phyloP scores from a whole-genome alignment of 2,888 invertebrate species.

The Pristionchus japonicus region DNA sequence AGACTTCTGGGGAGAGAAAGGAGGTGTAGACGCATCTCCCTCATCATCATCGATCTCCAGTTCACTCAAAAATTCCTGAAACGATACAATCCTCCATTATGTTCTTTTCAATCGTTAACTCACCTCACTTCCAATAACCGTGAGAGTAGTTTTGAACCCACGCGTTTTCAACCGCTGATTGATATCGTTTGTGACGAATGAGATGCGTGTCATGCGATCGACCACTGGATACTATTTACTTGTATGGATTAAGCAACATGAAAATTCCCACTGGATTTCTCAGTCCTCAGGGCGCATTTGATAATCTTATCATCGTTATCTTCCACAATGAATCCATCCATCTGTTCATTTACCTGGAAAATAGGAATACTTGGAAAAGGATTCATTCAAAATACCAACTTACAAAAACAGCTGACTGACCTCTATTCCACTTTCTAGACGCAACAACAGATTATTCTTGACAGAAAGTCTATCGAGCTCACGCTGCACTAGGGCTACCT shows the following conservation, averaged over 20 bases:
- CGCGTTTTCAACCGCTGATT: conserved; percentile 22
- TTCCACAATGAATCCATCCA: neutral
- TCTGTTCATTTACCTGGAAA: neutral
- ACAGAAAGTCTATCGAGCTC: neutral
- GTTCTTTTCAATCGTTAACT: neutral
- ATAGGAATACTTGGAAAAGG: too few species aligned
- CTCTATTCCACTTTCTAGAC: conserved; percentile 25
- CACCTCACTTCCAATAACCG: neutral
- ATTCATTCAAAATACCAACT: too few species aligned
- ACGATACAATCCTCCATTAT: neutral
- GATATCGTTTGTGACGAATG: neutral
- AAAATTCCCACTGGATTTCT: neutral
- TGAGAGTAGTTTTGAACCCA: conserved; percentile 15
- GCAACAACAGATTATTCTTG: neutral
- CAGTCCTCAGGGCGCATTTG: conserved; percentile 18
- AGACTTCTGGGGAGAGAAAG: too few species aligned
- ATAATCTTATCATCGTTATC: conserved; percentile 7
- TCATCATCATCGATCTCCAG: too few species aligned
- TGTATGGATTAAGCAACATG: neutral
- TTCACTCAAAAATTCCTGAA: neutral
- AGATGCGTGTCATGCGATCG: neutral
- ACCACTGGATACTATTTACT: neutral
- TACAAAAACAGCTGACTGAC: neutral
- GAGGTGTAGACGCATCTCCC: too few species aligned
- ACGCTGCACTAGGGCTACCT: neutral